A percentile compares a stretch with the other conserved stretches of the same genome.
These are phyloP conservation scores for Subanguina moxae DNA, from an alignment of 1,140 invertebrate species.

Conservation along the genomic window DNA sequence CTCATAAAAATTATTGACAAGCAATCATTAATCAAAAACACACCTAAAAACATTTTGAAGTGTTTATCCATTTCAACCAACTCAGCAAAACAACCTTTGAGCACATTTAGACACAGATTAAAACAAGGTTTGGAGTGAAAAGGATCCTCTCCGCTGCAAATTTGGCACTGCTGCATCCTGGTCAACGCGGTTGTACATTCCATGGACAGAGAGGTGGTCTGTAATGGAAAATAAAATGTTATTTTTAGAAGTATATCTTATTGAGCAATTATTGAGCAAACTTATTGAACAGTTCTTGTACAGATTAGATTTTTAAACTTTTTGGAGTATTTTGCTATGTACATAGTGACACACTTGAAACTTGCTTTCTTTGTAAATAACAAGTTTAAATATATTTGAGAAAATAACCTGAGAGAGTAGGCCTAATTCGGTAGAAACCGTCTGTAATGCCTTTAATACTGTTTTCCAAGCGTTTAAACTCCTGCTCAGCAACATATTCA, in stretches of 20 bases:
- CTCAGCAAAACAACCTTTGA: conserved; percentile 8
- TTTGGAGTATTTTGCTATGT: no score
- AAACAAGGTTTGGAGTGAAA: conserved; percentile 4
- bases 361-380: no score
- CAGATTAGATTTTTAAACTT: no score
- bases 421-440: background rate
- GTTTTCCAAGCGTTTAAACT: conserved; percentile 11
- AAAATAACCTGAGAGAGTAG: no score
- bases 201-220: background rate
- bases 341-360: no score
- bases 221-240: no score
- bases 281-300: no score
- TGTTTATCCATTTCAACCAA: conserved; percentile 10
- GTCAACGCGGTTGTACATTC: background rate
- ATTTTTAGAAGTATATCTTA: no score
- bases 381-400: no score
- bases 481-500: background rate
- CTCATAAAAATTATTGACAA: no score
- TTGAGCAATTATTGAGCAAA: no score
- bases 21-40: no score
- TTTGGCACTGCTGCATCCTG: conserved; percentile 3
- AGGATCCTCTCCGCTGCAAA: conserved; percentile 5
- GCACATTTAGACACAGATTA: conserved; percentile 2
- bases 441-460: background rate
- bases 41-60: conserved; percentile 9